These are phyloP conservation scores for Cacatua alba DNA, from an alignment of 2,113 vertebrate species.

Conservation along the genomic window DNA sequence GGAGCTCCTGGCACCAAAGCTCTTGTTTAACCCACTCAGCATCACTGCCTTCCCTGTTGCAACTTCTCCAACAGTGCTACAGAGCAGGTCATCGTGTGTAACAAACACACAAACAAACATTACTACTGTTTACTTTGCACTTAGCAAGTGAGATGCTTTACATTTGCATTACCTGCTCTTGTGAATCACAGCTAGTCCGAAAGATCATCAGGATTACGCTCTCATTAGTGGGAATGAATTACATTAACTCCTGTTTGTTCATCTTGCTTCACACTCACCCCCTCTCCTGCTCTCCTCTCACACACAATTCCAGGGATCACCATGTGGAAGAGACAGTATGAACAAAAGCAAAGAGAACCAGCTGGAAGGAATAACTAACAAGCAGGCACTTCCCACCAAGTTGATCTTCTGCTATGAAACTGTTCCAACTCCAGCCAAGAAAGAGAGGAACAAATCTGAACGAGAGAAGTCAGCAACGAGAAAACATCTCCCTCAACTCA, in stretches of 20 bases:
- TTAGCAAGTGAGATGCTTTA: background rate
- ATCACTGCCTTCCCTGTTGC: background rate
- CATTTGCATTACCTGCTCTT: constrained; percentile 31
- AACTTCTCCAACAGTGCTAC: background rate
- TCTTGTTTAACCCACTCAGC: background rate
- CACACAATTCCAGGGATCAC: background rate
- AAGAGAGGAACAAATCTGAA: background rate
- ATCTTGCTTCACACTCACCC: background rate
- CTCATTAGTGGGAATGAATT: background rate
- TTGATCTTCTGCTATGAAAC: background rate
- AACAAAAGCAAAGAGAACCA: background rate
- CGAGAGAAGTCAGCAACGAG: background rate
- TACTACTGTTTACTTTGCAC: background rate
- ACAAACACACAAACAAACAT: background rate
- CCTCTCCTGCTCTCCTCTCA: background rate
- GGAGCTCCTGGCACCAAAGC: background rate
- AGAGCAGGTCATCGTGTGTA: background rate
- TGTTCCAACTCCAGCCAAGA: background rate
- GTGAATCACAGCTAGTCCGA: constrained; percentile 3
- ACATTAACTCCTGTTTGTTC: background rate
- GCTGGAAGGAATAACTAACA: background rate
- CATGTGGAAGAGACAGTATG: background rate
- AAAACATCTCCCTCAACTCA: constrained; percentile 22
- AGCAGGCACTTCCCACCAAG: background rate
- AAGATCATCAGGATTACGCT: background rate